phyloP scores from a whole-genome alignment of 2,888 invertebrate genomes.

The Ethmia dodecea region DNA sequence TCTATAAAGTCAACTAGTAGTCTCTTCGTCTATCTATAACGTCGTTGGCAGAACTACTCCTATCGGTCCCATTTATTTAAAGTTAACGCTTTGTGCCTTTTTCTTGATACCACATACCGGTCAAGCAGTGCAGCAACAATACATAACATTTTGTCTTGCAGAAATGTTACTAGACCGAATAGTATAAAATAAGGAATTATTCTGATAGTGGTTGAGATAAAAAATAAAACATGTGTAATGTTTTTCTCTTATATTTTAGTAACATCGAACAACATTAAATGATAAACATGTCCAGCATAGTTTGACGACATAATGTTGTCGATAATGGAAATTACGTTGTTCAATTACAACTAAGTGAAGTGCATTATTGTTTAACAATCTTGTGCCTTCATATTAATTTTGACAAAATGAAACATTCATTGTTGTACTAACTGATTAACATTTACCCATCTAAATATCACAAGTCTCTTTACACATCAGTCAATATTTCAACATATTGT shows the following conservation, averaged over 20 bases:
- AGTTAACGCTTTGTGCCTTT: too few relatives aligned
- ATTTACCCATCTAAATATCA: conserved; percentile 50
- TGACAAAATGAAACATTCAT: neutral
- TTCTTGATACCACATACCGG: too few relatives aligned
- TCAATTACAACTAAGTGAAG: neutral
- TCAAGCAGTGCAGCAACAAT: too few relatives aligned
- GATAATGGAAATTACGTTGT: conserved; percentile 1
- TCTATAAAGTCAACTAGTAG: too few relatives aligned
- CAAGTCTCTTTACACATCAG: conserved; percentile 62
- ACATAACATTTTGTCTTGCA: too few relatives aligned
- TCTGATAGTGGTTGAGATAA: neutral
- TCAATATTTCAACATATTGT: conserved; percentile 39
- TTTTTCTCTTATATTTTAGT: conserved; percentile 11
- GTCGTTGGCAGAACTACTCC: too few relatives aligned
- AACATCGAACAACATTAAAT: conserved; percentile 17
- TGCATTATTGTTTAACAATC: conserved; percentile 8
- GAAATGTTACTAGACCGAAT: too few relatives aligned
- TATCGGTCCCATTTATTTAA: too few relatives aligned
- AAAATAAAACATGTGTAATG: conserved; percentile 1
- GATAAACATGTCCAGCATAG: conserved; percentile 15
- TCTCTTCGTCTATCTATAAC: too few relatives aligned
- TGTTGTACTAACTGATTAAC: conserved; percentile 4
- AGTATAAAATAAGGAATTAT: too few relatives aligned
- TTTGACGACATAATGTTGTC: conserved; percentile 8
- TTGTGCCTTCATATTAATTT: conserved; percentile 2